These are phyloP conservation scores for Sinopyrophorus schimmeli DNA, from an alignment of 2,888 invertebrate genomes.

Conservation along the genomic window DNA sequence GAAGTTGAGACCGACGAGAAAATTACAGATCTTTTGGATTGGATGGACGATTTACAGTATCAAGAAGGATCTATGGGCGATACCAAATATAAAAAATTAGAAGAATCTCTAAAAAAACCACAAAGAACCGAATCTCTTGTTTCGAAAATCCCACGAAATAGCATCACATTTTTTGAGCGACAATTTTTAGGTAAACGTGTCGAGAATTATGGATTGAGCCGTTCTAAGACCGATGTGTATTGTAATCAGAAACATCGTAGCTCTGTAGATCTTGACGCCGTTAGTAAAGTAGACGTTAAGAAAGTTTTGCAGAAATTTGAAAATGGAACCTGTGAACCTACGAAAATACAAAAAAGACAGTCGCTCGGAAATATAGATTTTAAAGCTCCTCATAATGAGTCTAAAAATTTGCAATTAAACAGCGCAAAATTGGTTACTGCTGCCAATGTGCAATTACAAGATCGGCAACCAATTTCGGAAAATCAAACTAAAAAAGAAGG, in stretches of 20 bases:
- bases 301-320: slow-evolving; percentile 53
- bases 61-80: slow-evolving; percentile 47
- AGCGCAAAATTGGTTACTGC: slow-evolving; percentile 4
- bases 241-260: slow-evolving; percentile 40
- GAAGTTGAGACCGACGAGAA: slow-evolving; percentile 46
- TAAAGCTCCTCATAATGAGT: background rate
- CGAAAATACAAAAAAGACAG: slow-evolving; percentile 11
- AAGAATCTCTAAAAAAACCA: slow-evolving; percentile 48
- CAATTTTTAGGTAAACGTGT: slow-evolving; percentile 48
- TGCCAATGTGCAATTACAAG: no score
- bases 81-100: slow-evolving; percentile 53
- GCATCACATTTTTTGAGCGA: slow-evolving; percentile 52
- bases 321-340: slow-evolving; percentile 33
- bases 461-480: no score
- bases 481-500: no score
- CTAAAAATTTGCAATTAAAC: background rate
- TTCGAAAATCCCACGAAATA: slow-evolving; percentile 51
- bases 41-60: slow-evolving; percentile 54
- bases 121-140: slow-evolving; percentile 45
- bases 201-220: slow-evolving; percentile 42
- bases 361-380: slow-evolving; percentile 21
- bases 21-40: slow-evolving; percentile 52
- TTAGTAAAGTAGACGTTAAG: slow-evolving; percentile 52
- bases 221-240: slow-evolving; percentile 51
- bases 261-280: slow-evolving; percentile 52